Evolutionary conservation across 2,888 invertebrate genomes (phyloP).

Genomic region (Melinopterus prodromus): DNA sequence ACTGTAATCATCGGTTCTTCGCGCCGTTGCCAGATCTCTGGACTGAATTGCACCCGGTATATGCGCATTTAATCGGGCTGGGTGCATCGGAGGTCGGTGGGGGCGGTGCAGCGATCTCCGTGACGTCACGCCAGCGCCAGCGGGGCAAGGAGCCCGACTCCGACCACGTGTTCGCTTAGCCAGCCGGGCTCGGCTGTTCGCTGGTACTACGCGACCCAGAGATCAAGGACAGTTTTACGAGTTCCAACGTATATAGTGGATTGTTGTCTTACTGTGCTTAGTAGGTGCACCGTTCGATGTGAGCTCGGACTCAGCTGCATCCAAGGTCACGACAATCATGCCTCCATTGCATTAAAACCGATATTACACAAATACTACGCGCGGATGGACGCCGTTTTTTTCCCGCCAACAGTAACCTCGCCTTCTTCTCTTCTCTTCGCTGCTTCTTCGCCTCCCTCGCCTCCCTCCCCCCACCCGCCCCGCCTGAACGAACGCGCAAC

Average conservation of each 20-base stretch:
- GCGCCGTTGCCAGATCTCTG: slow-evolving; percentile 57
- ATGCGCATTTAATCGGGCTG: slow-evolving; percentile 58
- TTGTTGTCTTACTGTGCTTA: slow-evolving; percentile 55
- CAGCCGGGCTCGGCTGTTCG: slow-evolving; percentile 53
- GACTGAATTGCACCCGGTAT: slow-evolving; percentile 56
- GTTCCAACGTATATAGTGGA: slow-evolving; percentile 58
- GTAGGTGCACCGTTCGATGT: slow-evolving; percentile 54
- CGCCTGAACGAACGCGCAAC: not conserved
- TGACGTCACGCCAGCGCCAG: slow-evolving; percentile 58
- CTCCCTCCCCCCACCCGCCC: slow-evolving; percentile 5
- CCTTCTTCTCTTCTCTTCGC: not conserved
- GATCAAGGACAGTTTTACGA: slow-evolving; percentile 63
- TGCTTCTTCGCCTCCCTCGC: slow-evolving; percentile 13
- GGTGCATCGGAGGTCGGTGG: slow-evolving; percentile 54
- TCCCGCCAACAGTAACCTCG: slow-evolving; percentile 35
- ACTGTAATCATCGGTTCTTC: slow-evolving; percentile 57
- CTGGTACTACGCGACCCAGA: slow-evolving; percentile 62
- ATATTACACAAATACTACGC: slow-evolving; percentile 48
- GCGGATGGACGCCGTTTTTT: slow-evolving; percentile 40
- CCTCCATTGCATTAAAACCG: slow-evolving; percentile 53
- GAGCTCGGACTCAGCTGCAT: slow-evolving; percentile 49
- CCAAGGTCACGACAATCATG: slow-evolving; percentile 59
- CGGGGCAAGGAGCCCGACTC: slow-evolving; percentile 32
- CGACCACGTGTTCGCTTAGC: slow-evolving; percentile 57
- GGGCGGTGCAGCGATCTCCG: slow-evolving; percentile 56